These are phyloP conservation scores for Pongo abelii DNA, from an alignment of 2,113 vertebrate genomes.

Conservation along the genomic window DNA sequence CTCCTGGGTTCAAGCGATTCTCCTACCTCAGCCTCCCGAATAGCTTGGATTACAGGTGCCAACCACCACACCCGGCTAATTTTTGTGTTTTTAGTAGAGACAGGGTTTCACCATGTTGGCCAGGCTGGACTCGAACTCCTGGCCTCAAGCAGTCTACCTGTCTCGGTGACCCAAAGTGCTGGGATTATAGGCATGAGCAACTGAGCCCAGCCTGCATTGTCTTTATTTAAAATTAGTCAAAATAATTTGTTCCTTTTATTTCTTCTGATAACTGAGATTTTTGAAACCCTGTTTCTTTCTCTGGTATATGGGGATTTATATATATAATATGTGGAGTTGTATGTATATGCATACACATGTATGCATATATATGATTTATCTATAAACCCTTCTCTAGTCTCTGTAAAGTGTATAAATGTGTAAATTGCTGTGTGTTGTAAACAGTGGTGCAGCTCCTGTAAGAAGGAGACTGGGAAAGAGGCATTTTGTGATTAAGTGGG, in stretches of 20 bases:
- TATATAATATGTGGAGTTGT: background rate
- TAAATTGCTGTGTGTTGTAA: background rate
- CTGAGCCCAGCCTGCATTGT: background rate
- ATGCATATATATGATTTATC: background rate
- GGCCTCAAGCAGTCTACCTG: too few species aligned
- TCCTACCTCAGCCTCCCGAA: too few species aligned
- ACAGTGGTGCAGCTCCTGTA: fast-evolving
- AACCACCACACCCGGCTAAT: too few species aligned
- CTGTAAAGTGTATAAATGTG: background rate
- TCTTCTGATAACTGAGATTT: background rate
- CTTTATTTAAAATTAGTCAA: background rate
- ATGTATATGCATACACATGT: background rate
- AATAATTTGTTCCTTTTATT: constrained; percentile 36
- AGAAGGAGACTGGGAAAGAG: background rate
- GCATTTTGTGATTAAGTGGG: background rate
- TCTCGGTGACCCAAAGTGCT: too few species aligned
- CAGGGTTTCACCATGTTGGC: too few species aligned
- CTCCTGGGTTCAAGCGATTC: too few species aligned
- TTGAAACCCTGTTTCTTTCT: background rate
- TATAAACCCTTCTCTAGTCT: background rate
- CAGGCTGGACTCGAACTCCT: too few species aligned
- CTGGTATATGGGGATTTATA: background rate
- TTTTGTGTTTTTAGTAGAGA: too few species aligned
- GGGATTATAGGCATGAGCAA: too few species aligned
- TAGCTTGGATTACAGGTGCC: too few species aligned